Evolutionary conservation across 2,888 invertebrate species (phyloP), one percentile per base, ranked within the genome.

Genomic region (Acholoe squamosa): DNA sequence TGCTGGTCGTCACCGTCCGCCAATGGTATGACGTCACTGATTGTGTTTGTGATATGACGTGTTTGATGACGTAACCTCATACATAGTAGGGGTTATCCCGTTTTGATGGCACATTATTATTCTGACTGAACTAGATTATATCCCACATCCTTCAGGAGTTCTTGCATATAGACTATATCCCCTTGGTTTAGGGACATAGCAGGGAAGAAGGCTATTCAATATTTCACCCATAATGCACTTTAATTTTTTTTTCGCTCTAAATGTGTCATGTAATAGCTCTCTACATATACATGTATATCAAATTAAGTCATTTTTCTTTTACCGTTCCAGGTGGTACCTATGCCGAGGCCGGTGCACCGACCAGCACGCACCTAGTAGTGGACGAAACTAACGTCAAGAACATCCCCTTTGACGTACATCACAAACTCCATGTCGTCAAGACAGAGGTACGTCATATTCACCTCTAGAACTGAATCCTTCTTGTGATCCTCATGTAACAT

Each of bases 321-420:
- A n/a, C n/a, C n/a, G 5, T 54, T 86, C 19, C 91, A 96, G 98
- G 98, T 91, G 97, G 97, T 92, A 97, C 97, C 92, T 97, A 97
- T 92, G 97, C 97, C 77, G 96, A 97, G 93, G 92, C 94, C 0
- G 98, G 98, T 93, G 98, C 98, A 97, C 97, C 97, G 31, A 97
- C 97, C 95, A 98, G 98, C 96, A 98, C 98, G 77, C 99, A 99
- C 96, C 97, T 99, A 96, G 98, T 99, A 22, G 94, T 96, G 28
- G 95, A 96, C 90, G 96, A 96, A 19, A 94, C 95, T 19, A 94
- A 93, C 7, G 92, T 95, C 34, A 94, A 94, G 90, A 94, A 94
- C 86, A 91, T 95, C 12, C 95, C 95, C 7, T 91, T 93, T 76
- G 93, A 93, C 77, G 80, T 92, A 33, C 92, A 93, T 51, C 90